These are phyloP conservation scores for Drosophila flavopinicola DNA, from an alignment of 2,888 invertebrate genomes.

Conservation along the genomic window DNA sequence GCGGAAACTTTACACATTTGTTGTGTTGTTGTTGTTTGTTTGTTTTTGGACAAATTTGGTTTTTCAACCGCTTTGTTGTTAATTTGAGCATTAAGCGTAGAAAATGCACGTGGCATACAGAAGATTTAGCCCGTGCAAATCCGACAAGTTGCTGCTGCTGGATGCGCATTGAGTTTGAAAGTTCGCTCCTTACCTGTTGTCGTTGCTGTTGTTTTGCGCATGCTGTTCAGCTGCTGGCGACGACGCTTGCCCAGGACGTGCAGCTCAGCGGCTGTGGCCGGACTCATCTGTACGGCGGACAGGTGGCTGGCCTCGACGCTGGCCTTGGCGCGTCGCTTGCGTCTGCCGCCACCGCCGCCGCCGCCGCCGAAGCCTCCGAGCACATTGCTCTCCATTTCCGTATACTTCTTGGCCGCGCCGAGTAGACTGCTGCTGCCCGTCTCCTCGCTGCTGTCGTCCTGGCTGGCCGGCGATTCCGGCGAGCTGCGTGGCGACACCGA, in stretches of 20 bases:
- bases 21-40: no score
- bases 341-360: constrained; percentile 28
- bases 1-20: no score
- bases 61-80: no score
- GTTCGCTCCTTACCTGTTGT: constrained; percentile 30
- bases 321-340: constrained; percentile 85
- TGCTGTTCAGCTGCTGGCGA: constrained; percentile 66
- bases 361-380: constrained; percentile 2
- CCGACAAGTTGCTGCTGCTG: no score
- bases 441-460: constrained; percentile 84
- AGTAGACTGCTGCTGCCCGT: constrained; percentile 61
- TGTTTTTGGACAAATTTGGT: no score
- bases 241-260: constrained; percentile 76
- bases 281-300: constrained; percentile 45
- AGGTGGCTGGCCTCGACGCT: constrained; percentile 82
- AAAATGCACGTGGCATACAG: no score
- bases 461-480: constrained; percentile 82
- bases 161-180: no score
- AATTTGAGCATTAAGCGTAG: no score
- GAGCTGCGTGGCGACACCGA: constrained; percentile 76
- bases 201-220: constrained; percentile 75
- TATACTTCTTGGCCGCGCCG: constrained; percentile 78
- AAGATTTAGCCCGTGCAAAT: no score
- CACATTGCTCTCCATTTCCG: constrained; percentile 75
- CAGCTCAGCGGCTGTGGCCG: constrained; percentile 80